These are phyloP conservation scores for Xenopus laevis DNA, from an alignment of 2,113 vertebrate species.

Conservation along the genomic window DNA sequence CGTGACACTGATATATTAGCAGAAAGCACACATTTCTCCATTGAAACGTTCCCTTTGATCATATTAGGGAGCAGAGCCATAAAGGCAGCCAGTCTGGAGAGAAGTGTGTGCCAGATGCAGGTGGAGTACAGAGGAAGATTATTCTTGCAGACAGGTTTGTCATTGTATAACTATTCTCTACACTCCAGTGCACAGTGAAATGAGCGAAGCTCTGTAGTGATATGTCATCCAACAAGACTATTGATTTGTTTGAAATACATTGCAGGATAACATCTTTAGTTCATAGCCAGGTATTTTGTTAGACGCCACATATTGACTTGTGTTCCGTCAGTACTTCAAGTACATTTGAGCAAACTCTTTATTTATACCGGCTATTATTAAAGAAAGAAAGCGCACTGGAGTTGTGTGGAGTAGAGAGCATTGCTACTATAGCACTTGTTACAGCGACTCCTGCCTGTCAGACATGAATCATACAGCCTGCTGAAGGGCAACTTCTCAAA, in stretches of 20 bases:
- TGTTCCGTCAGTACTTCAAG: no score
- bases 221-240: constrained; percentile 9
- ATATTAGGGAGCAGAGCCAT: not conserved
- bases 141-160: constrained; percentile 24
- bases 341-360: no score
- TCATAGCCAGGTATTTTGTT: constrained; percentile 13
- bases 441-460: no score
- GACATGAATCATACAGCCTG: no score
- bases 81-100: not conserved
- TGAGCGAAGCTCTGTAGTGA: constrained; percentile 3
- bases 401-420: no score
- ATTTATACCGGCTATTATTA: no score
- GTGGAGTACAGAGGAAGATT: not conserved
- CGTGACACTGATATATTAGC: not conserved
- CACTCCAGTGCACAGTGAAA: constrained; percentile 14
- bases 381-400: no score
- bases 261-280: constrained; percentile 11
- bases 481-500: no score
- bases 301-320: no score
- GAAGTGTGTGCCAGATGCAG: not conserved
- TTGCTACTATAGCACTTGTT: no score
- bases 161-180: constrained; percentile 14
- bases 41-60: not conserved
- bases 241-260: constrained; percentile 18
- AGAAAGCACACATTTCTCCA: not conserved